A percentile compares a stretch with the other conserved stretches of the same genome.
Evolutionary conservation across 2,797 vertebrate species (phyloP).

Genomic region (Clamator glandarius): DNA sequence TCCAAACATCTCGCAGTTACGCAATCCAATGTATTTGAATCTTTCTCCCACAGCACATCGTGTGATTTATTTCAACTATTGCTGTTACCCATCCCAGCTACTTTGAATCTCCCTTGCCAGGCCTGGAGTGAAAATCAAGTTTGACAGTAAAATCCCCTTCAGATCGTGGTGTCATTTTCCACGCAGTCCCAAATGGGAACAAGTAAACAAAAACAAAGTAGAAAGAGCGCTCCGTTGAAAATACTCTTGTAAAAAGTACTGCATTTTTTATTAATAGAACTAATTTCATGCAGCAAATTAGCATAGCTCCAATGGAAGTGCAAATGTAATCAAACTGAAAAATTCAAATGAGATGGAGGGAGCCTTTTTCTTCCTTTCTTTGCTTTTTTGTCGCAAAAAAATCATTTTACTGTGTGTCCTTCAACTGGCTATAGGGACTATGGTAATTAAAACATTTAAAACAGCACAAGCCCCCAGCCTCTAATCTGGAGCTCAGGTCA

Average conservation of each 20-base stretch:
- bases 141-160: not conserved
- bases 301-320: constrained; percentile 77
- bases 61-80: rapidly evolving
- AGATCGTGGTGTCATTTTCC: not conserved
- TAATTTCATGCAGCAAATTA: constrained; percentile 79
- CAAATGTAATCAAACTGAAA: constrained; percentile 76
- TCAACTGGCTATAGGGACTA: constrained; percentile 85
- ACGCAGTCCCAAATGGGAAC: not conserved
- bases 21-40: rapidly evolving
- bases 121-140: not conserved
- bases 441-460: constrained; percentile 97
- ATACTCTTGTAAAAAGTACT: not conserved
- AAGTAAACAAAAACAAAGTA: not conserved
- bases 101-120: not conserved
- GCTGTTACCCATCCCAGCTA: rapidly evolving
- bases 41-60: not conserved
- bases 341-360: constrained; percentile 69
- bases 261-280: constrained; percentile 67
- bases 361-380: constrained; percentile 62
- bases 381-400: constrained; percentile 65
- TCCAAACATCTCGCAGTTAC: rapidly evolving
- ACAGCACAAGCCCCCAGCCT: constrained; percentile 84
- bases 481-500: constrained; percentile 93
- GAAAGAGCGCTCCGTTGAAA: not conserved
- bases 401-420: constrained; percentile 86